Conservation (phyloP, 2,797 vertebrate species). For the Rhynchotus rufescens region DNA sequence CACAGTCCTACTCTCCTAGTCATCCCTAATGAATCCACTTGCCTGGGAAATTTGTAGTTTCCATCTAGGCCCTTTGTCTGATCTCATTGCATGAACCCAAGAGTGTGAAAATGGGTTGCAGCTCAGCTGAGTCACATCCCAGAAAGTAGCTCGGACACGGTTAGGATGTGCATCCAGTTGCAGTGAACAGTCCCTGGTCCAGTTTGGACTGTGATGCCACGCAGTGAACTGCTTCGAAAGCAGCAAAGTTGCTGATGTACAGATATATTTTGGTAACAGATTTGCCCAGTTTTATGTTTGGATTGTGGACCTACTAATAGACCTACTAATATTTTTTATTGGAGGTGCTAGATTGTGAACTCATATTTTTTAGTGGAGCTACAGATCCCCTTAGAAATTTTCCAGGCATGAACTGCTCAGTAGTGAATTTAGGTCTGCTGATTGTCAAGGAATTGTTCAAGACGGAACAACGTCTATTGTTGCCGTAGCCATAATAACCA, state of each 20-base stretch:
- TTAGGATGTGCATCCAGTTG: not conserved
- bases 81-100: not conserved
- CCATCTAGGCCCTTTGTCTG: not conserved
- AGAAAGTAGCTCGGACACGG: not conserved
- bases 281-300: not conserved
- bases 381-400: not conserved
- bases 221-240: constrained; percentile 9
- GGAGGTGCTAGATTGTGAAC: not conserved
- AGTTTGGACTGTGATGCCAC: not conserved
- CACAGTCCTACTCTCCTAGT: fast-evolving
- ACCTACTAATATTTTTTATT: not conserved
- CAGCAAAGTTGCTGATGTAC: not conserved
- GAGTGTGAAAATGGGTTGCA: not conserved
- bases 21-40: not conserved
- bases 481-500: too few relatives aligned
- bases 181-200: not conserved
- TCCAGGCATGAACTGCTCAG: not conserved
- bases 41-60: not conserved
- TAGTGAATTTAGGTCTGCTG: not conserved
- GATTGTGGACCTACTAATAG: not conserved
- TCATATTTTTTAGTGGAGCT: not conserved
- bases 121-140: not conserved
- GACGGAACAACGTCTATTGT: too few relatives aligned
- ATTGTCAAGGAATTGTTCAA: not conserved
- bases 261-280: not conserved